These are phyloP conservation scores for Pseudolaguvia tuberculata DNA, from an alignment of 2,113 vertebrate species.

Conservation along the genomic window DNA sequence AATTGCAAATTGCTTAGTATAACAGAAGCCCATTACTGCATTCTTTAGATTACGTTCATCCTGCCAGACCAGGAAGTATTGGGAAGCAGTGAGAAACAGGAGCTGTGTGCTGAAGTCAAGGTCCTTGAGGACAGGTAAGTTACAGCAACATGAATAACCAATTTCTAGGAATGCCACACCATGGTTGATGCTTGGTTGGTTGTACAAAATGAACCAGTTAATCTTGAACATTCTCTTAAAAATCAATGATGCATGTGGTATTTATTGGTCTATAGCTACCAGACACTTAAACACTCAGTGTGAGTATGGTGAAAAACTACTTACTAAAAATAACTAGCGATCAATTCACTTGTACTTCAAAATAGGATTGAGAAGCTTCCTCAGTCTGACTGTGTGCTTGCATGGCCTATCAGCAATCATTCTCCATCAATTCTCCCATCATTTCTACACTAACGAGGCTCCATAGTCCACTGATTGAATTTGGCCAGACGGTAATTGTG, in stretches of 20 bases:
- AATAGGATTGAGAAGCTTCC: neutral
- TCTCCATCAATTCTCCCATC: slow-evolving; percentile 27
- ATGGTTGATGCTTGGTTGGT: neutral
- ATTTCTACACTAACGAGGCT: slow-evolving; percentile 42
- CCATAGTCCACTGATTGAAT: slow-evolving; percentile 41
- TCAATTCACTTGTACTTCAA: slow-evolving; percentile 14
- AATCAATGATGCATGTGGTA: neutral
- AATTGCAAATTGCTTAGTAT: too few relatives aligned
- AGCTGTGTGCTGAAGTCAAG: slow-evolving; percentile 20
- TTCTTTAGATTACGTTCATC: slow-evolving; percentile 58
- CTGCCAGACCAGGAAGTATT: slow-evolving; percentile 42
- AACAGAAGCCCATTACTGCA: slow-evolving; percentile 30
- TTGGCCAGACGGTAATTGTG: slow-evolving; percentile 20
- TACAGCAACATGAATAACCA: neutral
- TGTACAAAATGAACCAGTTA: neutral
- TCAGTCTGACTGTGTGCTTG: slow-evolving; percentile 1
- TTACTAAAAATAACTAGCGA: neutral
- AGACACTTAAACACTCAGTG: neutral
- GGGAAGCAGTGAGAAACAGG: slow-evolving; percentile 10
- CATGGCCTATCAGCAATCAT: slow-evolving; percentile 23
- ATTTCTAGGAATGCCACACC: neutral
- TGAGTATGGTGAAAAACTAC: neutral
- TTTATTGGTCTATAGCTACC: neutral
- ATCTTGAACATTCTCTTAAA: neutral
- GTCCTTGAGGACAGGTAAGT: slow-evolving; percentile 24